phyloP scores from a whole-genome alignment of 2,113 vertebrate species.

The Oceanites oceanicus region DNA sequence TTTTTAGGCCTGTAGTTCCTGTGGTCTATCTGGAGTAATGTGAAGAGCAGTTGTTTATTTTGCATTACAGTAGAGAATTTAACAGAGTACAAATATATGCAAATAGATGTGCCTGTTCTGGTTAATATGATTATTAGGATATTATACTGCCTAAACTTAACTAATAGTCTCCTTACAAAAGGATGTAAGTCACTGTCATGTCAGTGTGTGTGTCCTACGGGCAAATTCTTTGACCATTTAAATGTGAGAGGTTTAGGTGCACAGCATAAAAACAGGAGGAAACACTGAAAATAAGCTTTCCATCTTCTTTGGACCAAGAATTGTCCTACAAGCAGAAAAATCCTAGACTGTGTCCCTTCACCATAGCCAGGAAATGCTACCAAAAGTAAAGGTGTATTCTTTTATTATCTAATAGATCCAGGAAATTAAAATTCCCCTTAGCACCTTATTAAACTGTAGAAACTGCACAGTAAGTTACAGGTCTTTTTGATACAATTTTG shows the following conservation, averaged over 20 bases:
- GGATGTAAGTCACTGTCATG: background rate
- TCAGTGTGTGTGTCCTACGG: background rate
- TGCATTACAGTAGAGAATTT: background rate
- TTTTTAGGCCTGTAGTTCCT: background rate
- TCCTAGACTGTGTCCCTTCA: background rate
- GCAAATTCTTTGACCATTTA: background rate
- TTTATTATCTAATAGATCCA: background rate
- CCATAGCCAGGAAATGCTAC: background rate
- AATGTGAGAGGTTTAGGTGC: background rate
- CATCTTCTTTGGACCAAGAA: background rate
- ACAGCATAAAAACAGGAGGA: background rate
- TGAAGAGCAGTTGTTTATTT: background rate
- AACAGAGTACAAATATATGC: background rate
- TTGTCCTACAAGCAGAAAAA: background rate
- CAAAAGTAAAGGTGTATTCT: background rate
- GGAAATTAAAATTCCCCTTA: background rate
- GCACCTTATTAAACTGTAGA: background rate
- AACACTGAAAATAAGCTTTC: background rate
- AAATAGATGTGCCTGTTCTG: background rate
- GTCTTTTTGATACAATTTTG: background rate
- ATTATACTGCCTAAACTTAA: background rate
- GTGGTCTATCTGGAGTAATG: background rate
- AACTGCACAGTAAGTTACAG: background rate
- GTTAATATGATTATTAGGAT: background rate
- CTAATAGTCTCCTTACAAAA: background rate